Evolutionary conservation across 1,140 invertebrate species (phyloP).

Genomic region (Drosophila kurseongensis): DNA sequence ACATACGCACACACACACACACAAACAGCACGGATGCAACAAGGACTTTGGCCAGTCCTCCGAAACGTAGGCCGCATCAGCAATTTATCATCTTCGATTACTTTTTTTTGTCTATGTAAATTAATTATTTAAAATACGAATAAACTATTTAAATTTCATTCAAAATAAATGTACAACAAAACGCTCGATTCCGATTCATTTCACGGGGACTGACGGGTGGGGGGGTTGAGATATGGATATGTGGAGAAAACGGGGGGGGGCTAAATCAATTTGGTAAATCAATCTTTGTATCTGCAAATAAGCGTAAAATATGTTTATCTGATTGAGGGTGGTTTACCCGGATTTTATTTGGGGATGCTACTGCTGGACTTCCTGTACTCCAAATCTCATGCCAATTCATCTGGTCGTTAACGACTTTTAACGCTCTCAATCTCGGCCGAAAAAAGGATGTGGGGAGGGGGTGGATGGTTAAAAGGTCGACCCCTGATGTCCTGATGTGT

Average conservation of each 20-base stretch:
- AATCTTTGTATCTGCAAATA: conserved; percentile 47
- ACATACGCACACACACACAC: conserved; percentile 7
- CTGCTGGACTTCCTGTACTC: conserved; percentile 7
- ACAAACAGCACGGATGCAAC: conserved; percentile 1
- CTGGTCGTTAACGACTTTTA: conserved; percentile 68
- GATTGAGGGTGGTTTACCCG: conserved; percentile 31
- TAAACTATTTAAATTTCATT: conserved; percentile 77
- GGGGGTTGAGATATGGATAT: not conserved
- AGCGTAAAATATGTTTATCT: conserved; percentile 63
- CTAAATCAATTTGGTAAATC: conserved; percentile 39
- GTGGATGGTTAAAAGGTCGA: conserved; percentile 11
- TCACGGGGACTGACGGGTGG: not conserved
- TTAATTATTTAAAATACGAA: conserved; percentile 70
- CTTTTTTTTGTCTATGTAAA: conserved; percentile 69
- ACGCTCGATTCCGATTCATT: conserved; percentile 18
- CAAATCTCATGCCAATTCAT: conserved; percentile 2
- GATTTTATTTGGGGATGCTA: conserved; percentile 43
- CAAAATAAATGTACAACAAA: conserved; percentile 76
- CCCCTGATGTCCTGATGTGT: conserved; percentile 23
- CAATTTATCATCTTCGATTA: conserved; percentile 55
- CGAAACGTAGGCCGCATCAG: conserved; percentile 24
- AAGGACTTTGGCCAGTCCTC: conserved; percentile 16
- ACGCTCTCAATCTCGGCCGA: conserved; percentile 30
- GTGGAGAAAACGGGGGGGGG: not conserved
- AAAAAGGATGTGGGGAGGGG: conserved; percentile 1